Conservation (phyloP, 2,797 vertebrate species). For the Pogonophryne albipinna region DNA sequence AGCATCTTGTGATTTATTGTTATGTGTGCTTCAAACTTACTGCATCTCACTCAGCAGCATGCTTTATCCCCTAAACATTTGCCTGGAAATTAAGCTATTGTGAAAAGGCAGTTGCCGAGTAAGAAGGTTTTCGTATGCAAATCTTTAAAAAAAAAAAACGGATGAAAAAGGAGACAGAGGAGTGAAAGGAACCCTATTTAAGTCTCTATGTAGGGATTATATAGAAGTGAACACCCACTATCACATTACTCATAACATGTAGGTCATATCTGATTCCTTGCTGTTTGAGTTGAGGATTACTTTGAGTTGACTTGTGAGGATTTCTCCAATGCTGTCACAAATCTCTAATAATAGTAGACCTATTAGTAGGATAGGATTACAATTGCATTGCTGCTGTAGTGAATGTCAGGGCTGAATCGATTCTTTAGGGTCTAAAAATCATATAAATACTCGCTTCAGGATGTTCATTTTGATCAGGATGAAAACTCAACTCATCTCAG, state of each 20-base stretch:
- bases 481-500: not conserved
- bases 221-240: constrained; percentile 24
- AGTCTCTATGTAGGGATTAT: constrained; percentile 30
- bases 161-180: constrained; percentile 4
- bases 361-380: not conserved
- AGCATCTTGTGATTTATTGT: not conserved
- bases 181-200: constrained; percentile 18
- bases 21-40: not conserved
- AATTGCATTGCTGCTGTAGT: not conserved
- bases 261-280: constrained; percentile 19
- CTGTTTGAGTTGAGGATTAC: constrained; percentile 19
- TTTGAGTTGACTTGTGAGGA: constrained; percentile 22
- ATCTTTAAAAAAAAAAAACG: not conserved
- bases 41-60: not conserved
- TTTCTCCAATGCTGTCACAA: constrained; percentile 13
- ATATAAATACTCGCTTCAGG: not conserved
- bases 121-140: not conserved
- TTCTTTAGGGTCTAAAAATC: not conserved
- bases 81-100: not conserved
- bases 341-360: not conserved
- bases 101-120: not conserved
- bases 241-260: constrained; percentile 2
- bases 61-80: not conserved
- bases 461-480: not conserved
- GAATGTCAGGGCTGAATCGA: not conserved